Conservation (phyloP, 2,888 invertebrate species). For the Dicranocentrus wangi region DNA sequence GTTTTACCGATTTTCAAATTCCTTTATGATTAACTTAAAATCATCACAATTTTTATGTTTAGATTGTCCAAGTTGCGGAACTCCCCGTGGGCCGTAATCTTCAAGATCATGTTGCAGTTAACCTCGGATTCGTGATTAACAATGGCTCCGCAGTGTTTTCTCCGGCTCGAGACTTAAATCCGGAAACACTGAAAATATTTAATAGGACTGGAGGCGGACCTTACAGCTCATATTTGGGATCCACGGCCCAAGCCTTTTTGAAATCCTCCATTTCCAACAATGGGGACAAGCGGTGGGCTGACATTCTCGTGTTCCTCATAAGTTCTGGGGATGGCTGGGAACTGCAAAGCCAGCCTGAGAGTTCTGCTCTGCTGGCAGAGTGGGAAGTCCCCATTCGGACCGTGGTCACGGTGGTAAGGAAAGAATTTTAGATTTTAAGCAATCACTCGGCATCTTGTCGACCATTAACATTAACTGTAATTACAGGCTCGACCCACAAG, state of each 20-base stretch:
- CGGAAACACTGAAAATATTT: slow-evolving; percentile 41
- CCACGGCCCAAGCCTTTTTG: slow-evolving; percentile 40
- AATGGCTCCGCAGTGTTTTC: slow-evolving; percentile 30
- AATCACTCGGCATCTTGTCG: too few species aligned
- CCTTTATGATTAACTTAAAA: too few species aligned
- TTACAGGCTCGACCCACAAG: slow-evolving; percentile 48
- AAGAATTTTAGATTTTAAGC: too few species aligned
- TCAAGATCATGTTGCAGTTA: slow-evolving; percentile 39
- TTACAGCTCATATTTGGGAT: not conserved
- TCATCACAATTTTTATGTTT: too few species aligned
- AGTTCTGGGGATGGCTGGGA: not conserved
- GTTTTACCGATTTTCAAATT: too few species aligned
- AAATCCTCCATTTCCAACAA: slow-evolving; percentile 35
- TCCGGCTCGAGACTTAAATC: slow-evolving; percentile 34
- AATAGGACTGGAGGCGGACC: slow-evolving; percentile 36
- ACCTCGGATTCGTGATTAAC: slow-evolving; percentile 38
- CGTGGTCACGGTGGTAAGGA: not conserved
- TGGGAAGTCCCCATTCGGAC: slow-evolving; percentile 22
- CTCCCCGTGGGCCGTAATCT: slow-evolving; percentile 65
- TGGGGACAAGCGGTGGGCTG: slow-evolving; percentile 62
- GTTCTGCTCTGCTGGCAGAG: not conserved
- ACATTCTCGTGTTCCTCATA: slow-evolving; percentile 37
- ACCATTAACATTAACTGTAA: too few species aligned
- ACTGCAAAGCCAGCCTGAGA: not conserved
- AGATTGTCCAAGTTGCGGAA: too few species aligned